A percentile compares a stretch with the other conserved stretches of the same genome.
These are phyloP conservation scores for Drosophila antonietae DNA, from an alignment of 2,888 invertebrate species.

Conservation along the genomic window DNA sequence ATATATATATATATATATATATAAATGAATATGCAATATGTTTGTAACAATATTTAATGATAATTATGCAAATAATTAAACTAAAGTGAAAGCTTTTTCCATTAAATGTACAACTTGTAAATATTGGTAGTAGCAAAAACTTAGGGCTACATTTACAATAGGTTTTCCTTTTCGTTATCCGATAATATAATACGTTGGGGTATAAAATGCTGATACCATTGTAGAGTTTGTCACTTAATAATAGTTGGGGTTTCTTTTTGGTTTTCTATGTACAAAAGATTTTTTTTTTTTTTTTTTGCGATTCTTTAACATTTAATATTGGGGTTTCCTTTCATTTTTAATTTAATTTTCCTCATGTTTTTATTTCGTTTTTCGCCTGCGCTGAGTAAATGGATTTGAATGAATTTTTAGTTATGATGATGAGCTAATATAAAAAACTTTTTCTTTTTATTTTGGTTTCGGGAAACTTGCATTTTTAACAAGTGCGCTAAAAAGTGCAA, in stretches of 20 bases:
- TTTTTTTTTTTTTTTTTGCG: conserved; percentile 8
- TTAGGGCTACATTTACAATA: conserved; percentile 74
- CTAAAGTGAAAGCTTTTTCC: conserved; percentile 79
- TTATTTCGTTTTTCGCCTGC: conserved; percentile 23
- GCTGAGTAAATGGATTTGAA: conserved; percentile 20
- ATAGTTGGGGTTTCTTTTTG: conserved; percentile 49
- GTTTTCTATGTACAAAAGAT: conserved; percentile 63
- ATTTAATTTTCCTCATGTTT: conserved; percentile 20
- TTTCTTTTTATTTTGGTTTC: background rate
- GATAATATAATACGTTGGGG: conserved; percentile 37
- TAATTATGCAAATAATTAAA: conserved; percentile 78
- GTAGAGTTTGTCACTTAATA: conserved; percentile 53
- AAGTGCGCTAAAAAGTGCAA: conserved; percentile 83
- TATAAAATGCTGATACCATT: conserved; percentile 69
- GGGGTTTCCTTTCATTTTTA: conserved; percentile 25
- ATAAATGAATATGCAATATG: conserved; percentile 73
- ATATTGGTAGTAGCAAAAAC: conserved; percentile 78
- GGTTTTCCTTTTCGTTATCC: conserved; percentile 23
- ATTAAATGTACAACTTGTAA: conserved; percentile 76
- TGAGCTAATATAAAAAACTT: background rate
- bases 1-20: conserved; percentile 24
- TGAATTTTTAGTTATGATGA: conserved; percentile 2
- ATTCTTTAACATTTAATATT: conserved; percentile 71
- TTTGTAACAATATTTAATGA: conserved; percentile 73
- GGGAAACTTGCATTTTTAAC: conserved; percentile 83